Base-by-base conservation (phyloP, 2,888 invertebrate genomes). In the Sminthurides aquaticus region DNA sequence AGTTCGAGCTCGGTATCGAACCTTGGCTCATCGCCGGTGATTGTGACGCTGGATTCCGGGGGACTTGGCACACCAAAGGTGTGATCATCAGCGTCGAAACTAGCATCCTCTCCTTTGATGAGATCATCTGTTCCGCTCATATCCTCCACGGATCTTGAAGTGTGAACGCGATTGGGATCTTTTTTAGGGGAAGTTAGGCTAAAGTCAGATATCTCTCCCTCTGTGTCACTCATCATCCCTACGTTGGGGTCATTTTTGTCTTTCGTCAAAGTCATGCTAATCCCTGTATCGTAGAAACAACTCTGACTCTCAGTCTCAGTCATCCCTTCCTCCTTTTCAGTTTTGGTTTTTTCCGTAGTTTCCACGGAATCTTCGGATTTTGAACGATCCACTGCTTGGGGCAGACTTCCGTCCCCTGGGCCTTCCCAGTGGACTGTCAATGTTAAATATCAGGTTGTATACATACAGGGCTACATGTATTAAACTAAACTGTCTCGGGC, bases 341-440 rank as follows among this genome's bases (percentile, higher is more conserved):
- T 67, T 67, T 70, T 70, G 62, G 65, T 67, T 60, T 69, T 72
- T 65, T 71, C 71, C 64, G 70, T 69, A 49, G 68, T 70, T 62
- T 71, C 72, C 60, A 70, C 66, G 55, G 71, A 71, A 64, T 73
- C 73, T 66, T 69, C 70, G 60, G 71, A 72, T 65, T 70, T 72
- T 54, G 71, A 72, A 34, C 71, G 71, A 63, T 71, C 72, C 67
- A 70, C 69, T 62, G 72, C 66, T 66, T 69, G 69, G 64, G 65
- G 60, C n/a, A 22, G 49, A 49, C 28, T 57, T 60, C 66, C 67
- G 69, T 70, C 71, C 70, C 67, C 71, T 70, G 70, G 71, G 69
- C 71, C 73, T 68, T 73, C 73, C 73, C 73, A 73, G 71, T 69
- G 73, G 73, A 73, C 73, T 73, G 73, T 71, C 64, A 71, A 64